Evolutionary conservation across 1,140 invertebrate genomes (phyloP).

Genomic region (Drosophila trapezifrons): DNA sequence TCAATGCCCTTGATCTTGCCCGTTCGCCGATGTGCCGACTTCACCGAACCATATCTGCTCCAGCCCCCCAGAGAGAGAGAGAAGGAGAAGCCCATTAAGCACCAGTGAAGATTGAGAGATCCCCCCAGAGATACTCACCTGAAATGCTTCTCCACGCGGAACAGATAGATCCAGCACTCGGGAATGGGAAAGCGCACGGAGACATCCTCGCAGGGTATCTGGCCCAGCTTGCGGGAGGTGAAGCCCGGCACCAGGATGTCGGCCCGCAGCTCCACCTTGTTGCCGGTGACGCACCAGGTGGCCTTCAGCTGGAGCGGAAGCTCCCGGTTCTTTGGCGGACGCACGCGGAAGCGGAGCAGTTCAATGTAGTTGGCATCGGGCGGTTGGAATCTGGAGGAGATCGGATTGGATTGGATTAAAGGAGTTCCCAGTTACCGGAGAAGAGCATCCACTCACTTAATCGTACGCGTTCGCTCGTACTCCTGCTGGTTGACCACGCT

Average conservation of each 20-base stretch:
- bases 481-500: slow-evolving; percentile 96
- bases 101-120: too few species aligned
- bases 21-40: slow-evolving; percentile 95
- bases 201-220: slow-evolving; percentile 99
- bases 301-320: slow-evolving; percentile 97
- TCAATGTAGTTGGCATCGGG: slow-evolving; percentile 99
- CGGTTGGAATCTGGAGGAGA: slow-evolving; percentile 94
- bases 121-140: slow-evolving; percentile 85
- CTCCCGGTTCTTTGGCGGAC: slow-evolving; percentile 98
- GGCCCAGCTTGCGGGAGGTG: slow-evolving; percentile 96
- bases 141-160: slow-evolving; percentile 99
- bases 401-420: not conserved
- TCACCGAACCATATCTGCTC: slow-evolving; percentile 94
- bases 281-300: slow-evolving; percentile 92
- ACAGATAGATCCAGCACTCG: slow-evolving; percentile 99
- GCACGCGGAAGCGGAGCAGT: slow-evolving; percentile 97
- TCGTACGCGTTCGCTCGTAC: slow-evolving; percentile 95
- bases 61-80: not conserved
- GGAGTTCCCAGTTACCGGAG: too few species aligned
- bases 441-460: slow-evolving; percentile 89
- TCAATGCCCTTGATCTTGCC: slow-evolving; percentile 97
- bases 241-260: slow-evolving; percentile 98
- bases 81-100: not conserved
- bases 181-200: slow-evolving; percentile 98
- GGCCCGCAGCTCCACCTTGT: slow-evolving; percentile 95